Evolutionary conservation across 1,140 invertebrate species (phyloP).

Genomic region (Neodiprion lecontei): DNA sequence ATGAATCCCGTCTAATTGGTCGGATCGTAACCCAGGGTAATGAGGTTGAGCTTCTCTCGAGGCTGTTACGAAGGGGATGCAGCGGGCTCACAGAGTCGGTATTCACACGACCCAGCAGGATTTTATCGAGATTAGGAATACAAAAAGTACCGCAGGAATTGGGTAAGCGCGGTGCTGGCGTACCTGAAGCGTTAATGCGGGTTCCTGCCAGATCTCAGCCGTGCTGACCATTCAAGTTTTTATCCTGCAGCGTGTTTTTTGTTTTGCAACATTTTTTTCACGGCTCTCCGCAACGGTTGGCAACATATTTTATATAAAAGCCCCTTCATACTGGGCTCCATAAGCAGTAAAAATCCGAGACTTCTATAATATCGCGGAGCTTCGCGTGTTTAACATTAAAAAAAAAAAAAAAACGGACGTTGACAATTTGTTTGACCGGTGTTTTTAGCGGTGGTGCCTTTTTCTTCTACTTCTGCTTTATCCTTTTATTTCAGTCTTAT

Average conservation of each 20-base stretch:
- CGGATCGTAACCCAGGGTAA: neutral
- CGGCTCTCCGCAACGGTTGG: neutral
- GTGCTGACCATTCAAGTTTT: neutral
- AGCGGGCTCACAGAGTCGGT: too few species aligned
- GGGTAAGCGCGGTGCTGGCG: neutral
- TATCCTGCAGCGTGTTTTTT: neutral
- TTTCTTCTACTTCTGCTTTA: neutral
- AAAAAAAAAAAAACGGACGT: too few species aligned
- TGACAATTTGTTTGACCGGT: too few species aligned
- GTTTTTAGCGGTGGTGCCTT: neutral
- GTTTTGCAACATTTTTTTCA: neutral
- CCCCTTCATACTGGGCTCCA: neutral
- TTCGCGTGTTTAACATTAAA: too few species aligned
- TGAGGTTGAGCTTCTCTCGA: neutral
- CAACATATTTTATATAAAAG: neutral
- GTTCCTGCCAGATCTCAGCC: neutral
- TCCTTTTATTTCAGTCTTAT: neutral
- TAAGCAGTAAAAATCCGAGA: neutral
- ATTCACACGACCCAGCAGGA: neutral
- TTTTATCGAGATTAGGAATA: neutral
- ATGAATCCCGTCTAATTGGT: too few species aligned
- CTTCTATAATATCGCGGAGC: too few species aligned
- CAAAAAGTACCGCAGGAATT: neutral
- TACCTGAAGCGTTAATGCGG: neutral
- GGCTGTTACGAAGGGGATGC: neutral